Percentiles rank a stretch among this genome's conserved stretches.
phyloP scores from a whole-genome alignment of 37 sponge, comb jelly and placozoan species.

The Bolinopsis microptera region DNA sequence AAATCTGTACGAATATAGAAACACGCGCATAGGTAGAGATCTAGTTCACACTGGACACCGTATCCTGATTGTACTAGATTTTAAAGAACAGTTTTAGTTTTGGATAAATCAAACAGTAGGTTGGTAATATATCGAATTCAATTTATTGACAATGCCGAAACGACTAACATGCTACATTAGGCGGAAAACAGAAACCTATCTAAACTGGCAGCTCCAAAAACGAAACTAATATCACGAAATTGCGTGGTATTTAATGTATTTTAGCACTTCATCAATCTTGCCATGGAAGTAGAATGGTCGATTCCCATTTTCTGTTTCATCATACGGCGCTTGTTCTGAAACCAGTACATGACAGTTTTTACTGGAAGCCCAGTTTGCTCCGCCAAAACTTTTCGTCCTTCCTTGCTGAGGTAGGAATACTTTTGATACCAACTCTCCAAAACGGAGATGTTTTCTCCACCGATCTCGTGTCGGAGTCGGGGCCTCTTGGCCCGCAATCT shows the following conservation, averaged over 20 bases:
- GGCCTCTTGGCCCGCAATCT: conserved; percentile 22
- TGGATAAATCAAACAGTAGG: no score
- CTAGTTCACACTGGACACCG: no score
- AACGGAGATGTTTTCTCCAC: not conserved
- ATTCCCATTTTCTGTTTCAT: conserved; percentile 63
- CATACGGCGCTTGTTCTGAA: conserved; percentile 51
- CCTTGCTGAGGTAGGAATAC: conserved; percentile 46
- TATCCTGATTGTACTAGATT: no score
- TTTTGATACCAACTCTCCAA: conserved; percentile 57
- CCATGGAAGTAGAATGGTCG: conserved; percentile 48
- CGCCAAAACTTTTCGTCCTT: not conserved
- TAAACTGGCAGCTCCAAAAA: not conserved
- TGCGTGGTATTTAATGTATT: no score
- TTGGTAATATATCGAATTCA: no score
- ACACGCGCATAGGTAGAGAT: no score
- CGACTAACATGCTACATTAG: no score
- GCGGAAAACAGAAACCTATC: no score
- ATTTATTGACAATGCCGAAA: no score
- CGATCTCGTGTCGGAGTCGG: conserved; percentile 60
- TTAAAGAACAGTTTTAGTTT: no score
- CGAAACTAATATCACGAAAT: not conserved
- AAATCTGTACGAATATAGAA: no score
- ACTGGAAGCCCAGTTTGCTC: conserved; percentile 40
- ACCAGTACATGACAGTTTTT: conserved; percentile 65
- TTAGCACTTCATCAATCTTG: conserved; percentile 60